phyloP scores from a whole-genome alignment of 2,797 vertebrate genomes.

The Micromesistius poutassou region DNA sequence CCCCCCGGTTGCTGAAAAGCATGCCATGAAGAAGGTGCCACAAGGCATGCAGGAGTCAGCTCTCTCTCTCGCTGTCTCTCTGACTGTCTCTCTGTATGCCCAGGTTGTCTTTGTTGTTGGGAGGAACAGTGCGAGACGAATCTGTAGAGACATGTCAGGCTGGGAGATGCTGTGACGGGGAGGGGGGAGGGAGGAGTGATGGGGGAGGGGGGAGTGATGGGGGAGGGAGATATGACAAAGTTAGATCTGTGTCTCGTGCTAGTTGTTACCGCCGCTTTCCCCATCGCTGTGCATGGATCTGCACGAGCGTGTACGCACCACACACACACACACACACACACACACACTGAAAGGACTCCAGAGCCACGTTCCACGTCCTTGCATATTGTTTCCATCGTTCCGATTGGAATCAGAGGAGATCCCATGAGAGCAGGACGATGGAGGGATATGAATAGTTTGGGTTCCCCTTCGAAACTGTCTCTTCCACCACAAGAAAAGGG shows the following conservation, averaged over 20 bases:
- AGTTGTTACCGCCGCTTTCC: slow-evolving; percentile 19
- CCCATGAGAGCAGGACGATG: neutral
- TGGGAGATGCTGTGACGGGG: slow-evolving; percentile 44
- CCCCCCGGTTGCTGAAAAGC: slow-evolving; percentile 46
- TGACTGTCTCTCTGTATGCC: slow-evolving; percentile 9
- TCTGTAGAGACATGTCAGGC: slow-evolving; percentile 58
- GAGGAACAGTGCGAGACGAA: slow-evolving; percentile 47
- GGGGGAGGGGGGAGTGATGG: no score
- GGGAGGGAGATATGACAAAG: slow-evolving; percentile 37
- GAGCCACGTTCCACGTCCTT: neutral
- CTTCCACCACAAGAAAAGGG: slow-evolving; percentile 9
- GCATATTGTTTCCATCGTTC: slow-evolving; percentile 16
- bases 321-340: neutral
- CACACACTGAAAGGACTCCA: neutral
- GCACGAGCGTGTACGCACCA: slow-evolving; percentile 24
- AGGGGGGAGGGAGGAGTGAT: slow-evolving; percentile 36
- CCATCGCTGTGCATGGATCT: neutral
- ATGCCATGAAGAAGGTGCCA: slow-evolving; percentile 56
- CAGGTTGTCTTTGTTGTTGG: slow-evolving; percentile 48
- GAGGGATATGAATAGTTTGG: neutral
- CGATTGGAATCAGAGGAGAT: slow-evolving; percentile 7
- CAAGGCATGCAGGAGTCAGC: slow-evolving; percentile 50
- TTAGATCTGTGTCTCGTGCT: slow-evolving; percentile 40
- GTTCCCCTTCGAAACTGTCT: slow-evolving; percentile 5
- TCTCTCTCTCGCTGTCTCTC: neutral